Evolutionary conservation across 37 sponge, comb jelly and placozoan species (phyloP).

Genomic region (Spongilla lacustris): DNA sequence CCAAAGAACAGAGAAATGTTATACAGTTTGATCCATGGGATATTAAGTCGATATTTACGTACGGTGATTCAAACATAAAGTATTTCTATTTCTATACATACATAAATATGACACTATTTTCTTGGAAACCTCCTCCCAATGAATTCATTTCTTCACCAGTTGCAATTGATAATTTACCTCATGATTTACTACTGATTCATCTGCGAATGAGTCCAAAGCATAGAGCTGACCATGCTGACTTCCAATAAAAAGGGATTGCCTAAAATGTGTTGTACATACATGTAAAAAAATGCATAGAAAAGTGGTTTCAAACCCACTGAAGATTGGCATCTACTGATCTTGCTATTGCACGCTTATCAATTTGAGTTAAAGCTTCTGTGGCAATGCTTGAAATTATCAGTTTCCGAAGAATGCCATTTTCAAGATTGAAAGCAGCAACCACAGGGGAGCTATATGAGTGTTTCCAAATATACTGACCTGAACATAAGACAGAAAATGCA

Average conservation of each 20-base stretch:
- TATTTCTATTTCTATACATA: no score
- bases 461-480: slow-evolving; percentile 71
- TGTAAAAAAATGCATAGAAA: neutral
- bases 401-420: slow-evolving; percentile 49
- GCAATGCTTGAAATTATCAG: slow-evolving; percentile 65
- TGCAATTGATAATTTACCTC: slow-evolving; percentile 44
- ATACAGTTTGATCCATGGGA: no score
- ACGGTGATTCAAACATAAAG: no score
- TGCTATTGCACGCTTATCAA: neutral
- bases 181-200: slow-evolving; percentile 45
- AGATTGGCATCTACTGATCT: neutral
- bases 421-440: slow-evolving; percentile 59
- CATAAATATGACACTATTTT: no score
- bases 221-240: slow-evolving; percentile 43
- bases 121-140: no score
- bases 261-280: neutral
- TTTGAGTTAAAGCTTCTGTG: slow-evolving; percentile 25
- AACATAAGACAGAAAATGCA: neutral
- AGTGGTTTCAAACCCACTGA: neutral
- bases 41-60: no score
- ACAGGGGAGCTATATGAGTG: slow-evolving; percentile 70
- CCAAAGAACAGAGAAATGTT: no score
- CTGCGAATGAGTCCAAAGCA: slow-evolving; percentile 68
- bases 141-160: neutral
- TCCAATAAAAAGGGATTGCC: slow-evolving; percentile 75